These are phyloP conservation scores for Phocoena sinus DNA, from an alignment of 2,113 vertebrate species.

Conservation along the genomic window DNA sequence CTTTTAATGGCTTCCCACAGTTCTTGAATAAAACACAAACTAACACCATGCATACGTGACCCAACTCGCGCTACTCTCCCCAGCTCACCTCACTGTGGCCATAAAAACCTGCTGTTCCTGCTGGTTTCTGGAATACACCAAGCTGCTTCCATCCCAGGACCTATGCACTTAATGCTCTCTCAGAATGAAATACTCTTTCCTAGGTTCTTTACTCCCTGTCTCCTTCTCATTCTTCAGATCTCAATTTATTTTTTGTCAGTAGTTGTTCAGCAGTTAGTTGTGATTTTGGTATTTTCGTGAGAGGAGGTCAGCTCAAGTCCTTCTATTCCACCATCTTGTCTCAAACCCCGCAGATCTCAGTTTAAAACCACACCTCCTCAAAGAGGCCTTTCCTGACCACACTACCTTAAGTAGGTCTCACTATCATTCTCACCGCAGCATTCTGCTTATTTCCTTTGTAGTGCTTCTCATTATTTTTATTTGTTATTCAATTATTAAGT, in stretches of 20 bases:
- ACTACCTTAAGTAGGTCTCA: background rate
- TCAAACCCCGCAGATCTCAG: background rate
- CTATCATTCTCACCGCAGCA: background rate
- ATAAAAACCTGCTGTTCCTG: background rate
- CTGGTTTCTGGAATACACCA: background rate
- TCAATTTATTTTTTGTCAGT: background rate
- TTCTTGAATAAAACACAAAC: slow-evolving; percentile 6
- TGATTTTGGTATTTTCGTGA: background rate
- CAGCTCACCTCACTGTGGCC: background rate
- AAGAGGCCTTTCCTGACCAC: background rate
- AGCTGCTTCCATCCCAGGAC: background rate
- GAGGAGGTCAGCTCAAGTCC: background rate
- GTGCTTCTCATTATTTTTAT: background rate
- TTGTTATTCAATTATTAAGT: slow-evolving; percentile 24
- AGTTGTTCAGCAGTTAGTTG: background rate
- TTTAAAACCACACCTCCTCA: background rate
- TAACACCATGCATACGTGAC: background rate
- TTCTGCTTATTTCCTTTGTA: background rate
- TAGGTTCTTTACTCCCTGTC: background rate
- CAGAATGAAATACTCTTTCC: background rate
- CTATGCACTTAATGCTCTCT: background rate
- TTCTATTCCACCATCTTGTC: background rate
- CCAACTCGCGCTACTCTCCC: background rate
- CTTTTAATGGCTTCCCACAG: background rate
- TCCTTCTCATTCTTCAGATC: background rate